Conservation (phyloP, 1,140 invertebrate genomes). For the Ephestia elutella region DNA sequence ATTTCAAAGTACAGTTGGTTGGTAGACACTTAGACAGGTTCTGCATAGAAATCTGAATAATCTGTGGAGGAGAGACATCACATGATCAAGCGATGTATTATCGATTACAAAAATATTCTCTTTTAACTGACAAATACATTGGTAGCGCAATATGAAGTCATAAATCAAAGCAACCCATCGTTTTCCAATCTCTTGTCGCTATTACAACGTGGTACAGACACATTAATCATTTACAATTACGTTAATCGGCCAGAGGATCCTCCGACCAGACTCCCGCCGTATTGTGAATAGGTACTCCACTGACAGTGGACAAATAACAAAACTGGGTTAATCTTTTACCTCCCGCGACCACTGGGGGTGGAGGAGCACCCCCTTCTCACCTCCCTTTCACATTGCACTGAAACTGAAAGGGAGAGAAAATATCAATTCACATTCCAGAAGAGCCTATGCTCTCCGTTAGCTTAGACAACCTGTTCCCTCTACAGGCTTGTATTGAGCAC, state of each 20-base stretch:
- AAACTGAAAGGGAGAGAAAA: constrained; percentile 51
- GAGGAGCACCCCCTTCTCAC: constrained; percentile 44
- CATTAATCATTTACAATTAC: constrained; percentile 74
- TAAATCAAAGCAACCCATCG: constrained; percentile 61
- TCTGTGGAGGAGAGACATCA: too few species aligned
- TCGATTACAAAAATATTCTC: not conserved
- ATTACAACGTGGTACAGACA: constrained; percentile 56
- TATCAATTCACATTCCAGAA: constrained; percentile 30
- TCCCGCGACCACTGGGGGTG: constrained; percentile 51
- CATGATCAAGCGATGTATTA: too few species aligned
- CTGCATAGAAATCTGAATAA: too few species aligned
- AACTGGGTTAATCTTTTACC: constrained; percentile 74
- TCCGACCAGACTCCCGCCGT: constrained; percentile 58
- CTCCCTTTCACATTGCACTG: constrained; percentile 43
- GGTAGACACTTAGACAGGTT: too few species aligned
- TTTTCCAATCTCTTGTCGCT: constrained; percentile 55
- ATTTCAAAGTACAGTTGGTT: too few species aligned
- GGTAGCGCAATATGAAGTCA: constrained; percentile 30
- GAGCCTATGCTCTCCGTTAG: constrained; percentile 23
- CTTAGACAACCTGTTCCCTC: constrained; percentile 21
- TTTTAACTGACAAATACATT: constrained; percentile 23
- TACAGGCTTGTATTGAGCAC: constrained; percentile 23
- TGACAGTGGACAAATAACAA: constrained; percentile 74
- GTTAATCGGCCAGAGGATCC: constrained; percentile 67
- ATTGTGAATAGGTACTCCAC: constrained; percentile 72